Conservation (phyloP, 1,140 invertebrate genomes). For the Cydia pomonella region DNA sequence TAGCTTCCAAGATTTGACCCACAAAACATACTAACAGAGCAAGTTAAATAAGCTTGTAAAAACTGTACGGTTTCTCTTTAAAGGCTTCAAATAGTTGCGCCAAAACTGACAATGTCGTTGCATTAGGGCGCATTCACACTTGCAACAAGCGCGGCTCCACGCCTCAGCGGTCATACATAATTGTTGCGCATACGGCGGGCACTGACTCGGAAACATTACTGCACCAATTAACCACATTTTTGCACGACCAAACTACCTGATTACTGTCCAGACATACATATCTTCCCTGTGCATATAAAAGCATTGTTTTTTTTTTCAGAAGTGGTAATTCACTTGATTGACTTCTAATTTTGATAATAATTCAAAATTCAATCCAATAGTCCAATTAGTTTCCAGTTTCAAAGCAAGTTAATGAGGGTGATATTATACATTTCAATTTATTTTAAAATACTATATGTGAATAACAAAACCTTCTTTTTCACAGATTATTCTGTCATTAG, state of each 20-base stretch:
- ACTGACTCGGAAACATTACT: slow-evolving; percentile 18
- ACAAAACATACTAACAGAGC: no score
- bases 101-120: not conserved
- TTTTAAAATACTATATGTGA: not conserved
- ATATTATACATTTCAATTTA: no score
- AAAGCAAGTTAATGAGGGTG: no score
- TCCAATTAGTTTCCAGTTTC: no score
- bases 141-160: not conserved
- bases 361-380: no score
- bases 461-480: not conserved
- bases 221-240: slow-evolving; percentile 25
- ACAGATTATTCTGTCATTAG: slow-evolving; percentile 36
- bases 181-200: not conserved
- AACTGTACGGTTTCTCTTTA: not conserved
- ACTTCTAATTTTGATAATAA: no score
- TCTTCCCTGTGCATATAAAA: not conserved
- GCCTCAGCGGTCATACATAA: not conserved
- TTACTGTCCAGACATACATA: not conserved
- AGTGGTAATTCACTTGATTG: no score
- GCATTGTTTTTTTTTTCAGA: not conserved
- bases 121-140: slow-evolving; percentile 8
- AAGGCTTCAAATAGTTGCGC: not conserved
- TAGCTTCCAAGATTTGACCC: no score
- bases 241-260: slow-evolving; percentile 4
- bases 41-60: no score